A percentile compares a stretch with the other conserved stretches of the same genome.
phyloP scores from a whole-genome alignment of 1,140 invertebrate genomes.

The Drosophila nebulosa region DNA sequence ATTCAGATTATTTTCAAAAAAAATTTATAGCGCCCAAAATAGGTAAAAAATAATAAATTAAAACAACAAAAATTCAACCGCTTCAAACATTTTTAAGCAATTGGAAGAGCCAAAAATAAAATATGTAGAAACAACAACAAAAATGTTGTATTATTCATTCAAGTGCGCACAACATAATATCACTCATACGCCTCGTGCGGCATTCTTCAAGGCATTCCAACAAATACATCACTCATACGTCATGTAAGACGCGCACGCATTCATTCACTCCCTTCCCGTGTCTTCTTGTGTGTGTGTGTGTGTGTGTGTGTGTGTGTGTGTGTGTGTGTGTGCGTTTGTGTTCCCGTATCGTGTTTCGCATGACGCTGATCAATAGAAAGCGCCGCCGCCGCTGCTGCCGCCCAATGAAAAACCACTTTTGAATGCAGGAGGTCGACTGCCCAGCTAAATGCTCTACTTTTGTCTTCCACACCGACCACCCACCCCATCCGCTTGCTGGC shows the following conservation, averaged over 20 bases:
- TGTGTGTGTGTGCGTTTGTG: constrained; percentile 12
- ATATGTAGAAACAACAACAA: background rate
- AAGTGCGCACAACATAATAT: constrained; percentile 14
- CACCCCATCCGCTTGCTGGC: background rate
- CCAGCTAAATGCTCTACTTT: background rate
- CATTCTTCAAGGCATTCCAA: constrained; percentile 37
- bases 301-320: background rate
- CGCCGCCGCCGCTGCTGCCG: constrained; percentile 10
- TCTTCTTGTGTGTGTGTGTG: background rate
- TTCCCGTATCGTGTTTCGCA: constrained; percentile 42
- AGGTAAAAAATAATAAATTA: background rate
- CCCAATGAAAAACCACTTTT: constrained; percentile 4
- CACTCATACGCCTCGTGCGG: constrained; percentile 38
- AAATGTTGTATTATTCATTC: constrained; percentile 2
- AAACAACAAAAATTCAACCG: background rate
- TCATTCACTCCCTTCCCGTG: background rate
- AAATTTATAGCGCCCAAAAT: no score
- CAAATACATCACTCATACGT: constrained; percentile 43
- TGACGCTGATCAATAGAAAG: constrained; percentile 53
- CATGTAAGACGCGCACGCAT: constrained; percentile 37
- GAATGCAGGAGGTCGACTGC: constrained; percentile 2
- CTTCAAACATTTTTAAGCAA: background rate
- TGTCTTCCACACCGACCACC: background rate
- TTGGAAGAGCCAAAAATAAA: background rate
- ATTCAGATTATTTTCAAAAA: no score